Evolutionary conservation across 1,140 invertebrate species (phyloP).

Genomic region (Monomorium pharaonis): DNA sequence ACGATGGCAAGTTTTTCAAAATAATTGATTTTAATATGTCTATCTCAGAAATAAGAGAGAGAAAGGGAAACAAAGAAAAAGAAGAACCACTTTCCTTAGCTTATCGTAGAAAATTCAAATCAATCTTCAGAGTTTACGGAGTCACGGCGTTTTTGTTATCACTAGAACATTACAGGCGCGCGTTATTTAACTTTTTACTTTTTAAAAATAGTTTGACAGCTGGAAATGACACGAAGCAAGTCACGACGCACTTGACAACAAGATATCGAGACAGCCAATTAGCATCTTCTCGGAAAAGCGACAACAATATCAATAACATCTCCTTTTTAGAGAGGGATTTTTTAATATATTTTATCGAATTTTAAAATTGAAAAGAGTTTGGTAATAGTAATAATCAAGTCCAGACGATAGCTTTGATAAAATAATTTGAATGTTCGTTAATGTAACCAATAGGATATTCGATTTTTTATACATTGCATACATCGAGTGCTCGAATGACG

Average conservation of each 20-base stretch:
- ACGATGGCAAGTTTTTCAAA: slow-evolving; percentile 20
- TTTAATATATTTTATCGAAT: neutral
- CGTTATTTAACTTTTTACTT: no score
- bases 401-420: no score
- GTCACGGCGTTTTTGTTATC: neutral
- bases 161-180: no score
- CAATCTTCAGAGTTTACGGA: neutral
- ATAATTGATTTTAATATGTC: slow-evolving; percentile 4
- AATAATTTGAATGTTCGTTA: no score
- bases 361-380: neutral
- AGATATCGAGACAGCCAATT: no score
- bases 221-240: no score
- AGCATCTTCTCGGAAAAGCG: no score
- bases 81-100: neutral
- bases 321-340: no score
- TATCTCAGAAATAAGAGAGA: neutral
- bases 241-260: no score
- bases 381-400: no score
- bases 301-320: no score
- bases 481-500: neutral
- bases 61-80: neutral
- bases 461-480: neutral
- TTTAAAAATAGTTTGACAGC: no score
- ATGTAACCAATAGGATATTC: neutral
- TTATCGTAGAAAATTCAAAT: neutral